Evolutionary conservation across 2,888 invertebrate species (phyloP), one percentile per base, ranked within the genome.

Genomic region (Melanotus villosus): DNA sequence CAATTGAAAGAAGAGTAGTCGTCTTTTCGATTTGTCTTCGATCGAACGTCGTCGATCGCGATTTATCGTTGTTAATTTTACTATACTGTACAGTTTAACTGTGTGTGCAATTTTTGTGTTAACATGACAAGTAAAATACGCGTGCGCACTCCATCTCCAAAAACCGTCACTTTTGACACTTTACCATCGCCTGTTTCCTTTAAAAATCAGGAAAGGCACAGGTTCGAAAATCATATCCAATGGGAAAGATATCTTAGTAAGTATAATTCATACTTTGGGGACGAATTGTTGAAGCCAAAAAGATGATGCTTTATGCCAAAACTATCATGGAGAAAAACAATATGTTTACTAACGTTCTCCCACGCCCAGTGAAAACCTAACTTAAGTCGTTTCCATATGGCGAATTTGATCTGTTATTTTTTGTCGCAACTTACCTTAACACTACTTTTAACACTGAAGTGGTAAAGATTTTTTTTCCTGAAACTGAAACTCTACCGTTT

Each of bases 61-160:
- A 19, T 59, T 43, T 43, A 47, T 21, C 21, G n/a, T 7, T 43
- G 47, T n/a, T 12, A 47, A 47, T 16, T 18, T 47, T 21, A 18
- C 1, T 14, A 6, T 43, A 41, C 12, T 34, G 41, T 41, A 41
- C 41, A 26, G 41, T 14, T 16, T 47, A 10, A n/a, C 23, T 10
- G 88, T 77, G 78, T 78, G 79, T 56, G 60, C 79, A 12, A 12
- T n/a, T 38, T 43, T 7, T 47, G 3, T n/a, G 14, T 30, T 26
- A 63, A 50, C 16, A 70, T 70, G 67, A 57, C 67, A 7, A 63
- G 23, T 18, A 88, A 87, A 76, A 86, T 89, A 86, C 89, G 89
- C 87, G 88, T 87, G 86, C 89, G 90, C 83, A 89, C 89, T 63
- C 88, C 89, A 80, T 89, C 89, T 83, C 90, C 89, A 72, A 90